phyloP scores from a whole-genome alignment of 1,140 invertebrate genomes.

The Charaxes varanes region DNA sequence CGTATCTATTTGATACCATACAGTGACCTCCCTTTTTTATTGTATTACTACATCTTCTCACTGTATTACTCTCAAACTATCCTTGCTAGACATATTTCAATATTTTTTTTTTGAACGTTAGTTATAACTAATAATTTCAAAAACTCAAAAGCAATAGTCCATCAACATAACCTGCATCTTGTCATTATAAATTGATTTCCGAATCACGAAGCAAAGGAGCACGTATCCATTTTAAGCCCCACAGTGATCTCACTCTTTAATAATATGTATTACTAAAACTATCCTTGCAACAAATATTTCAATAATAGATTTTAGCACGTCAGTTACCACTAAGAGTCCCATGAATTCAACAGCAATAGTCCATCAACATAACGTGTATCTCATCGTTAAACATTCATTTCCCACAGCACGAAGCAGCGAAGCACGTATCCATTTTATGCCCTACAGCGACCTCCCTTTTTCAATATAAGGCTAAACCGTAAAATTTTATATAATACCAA shows the following conservation, averaged over 20 bases:
- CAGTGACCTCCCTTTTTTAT: slow-evolving; percentile 47
- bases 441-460: slow-evolving; percentile 43
- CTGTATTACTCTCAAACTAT: no score
- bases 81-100: no score
- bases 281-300: no score
- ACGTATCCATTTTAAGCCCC: slow-evolving; percentile 39
- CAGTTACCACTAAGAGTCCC: no score
- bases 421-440: slow-evolving; percentile 37
- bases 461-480: slow-evolving; percentile 60
- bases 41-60: slow-evolving; percentile 57
- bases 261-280: no score
- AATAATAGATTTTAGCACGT: no score
- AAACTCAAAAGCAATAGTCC: slow-evolving; percentile 1
- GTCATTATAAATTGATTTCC: slow-evolving; percentile 11
- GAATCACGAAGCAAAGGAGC: slow-evolving; percentile 6
- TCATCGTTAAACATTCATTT: slow-evolving; percentile 12
- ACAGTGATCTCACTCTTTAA: slow-evolving; percentile 46
- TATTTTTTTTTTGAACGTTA: no score
- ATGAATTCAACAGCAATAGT: no score
- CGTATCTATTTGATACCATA: slow-evolving; percentile 41
- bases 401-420: slow-evolving; percentile 7
- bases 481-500: slow-evolving; percentile 62
- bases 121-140: no score
- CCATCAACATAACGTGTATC: slow-evolving; percentile 2
- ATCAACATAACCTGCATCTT: slow-evolving; percentile 3